These are phyloP conservation scores for Sander vitreus DNA, from an alignment of 2,113 vertebrate species.

Conservation along the genomic window DNA sequence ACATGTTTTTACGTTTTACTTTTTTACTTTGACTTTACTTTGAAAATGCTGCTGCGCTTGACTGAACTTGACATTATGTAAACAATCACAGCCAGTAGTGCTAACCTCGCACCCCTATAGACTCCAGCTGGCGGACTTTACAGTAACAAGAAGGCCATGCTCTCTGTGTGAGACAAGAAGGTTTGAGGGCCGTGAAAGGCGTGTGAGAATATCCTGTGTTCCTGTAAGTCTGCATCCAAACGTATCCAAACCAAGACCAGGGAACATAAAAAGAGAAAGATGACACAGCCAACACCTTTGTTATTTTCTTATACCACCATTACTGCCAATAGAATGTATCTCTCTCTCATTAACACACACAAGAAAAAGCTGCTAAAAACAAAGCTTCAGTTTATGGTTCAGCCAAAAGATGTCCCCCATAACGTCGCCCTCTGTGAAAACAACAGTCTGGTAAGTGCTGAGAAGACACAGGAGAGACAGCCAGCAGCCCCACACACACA, in stretches of 20 bases:
- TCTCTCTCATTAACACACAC: conserved; percentile 35
- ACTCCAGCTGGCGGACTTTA: conserved; percentile 54
- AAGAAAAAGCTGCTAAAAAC: conserved; percentile 54
- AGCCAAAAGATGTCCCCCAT: conserved; percentile 59
- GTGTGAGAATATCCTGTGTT: not conserved
- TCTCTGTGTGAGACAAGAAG: conserved; percentile 32
- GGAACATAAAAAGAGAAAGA: conserved; percentile 7
- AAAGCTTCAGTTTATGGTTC: conserved; percentile 55
- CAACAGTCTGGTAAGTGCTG: conserved; percentile 60
- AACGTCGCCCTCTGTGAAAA: conserved; percentile 56
- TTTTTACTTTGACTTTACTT: conserved; percentile 4
- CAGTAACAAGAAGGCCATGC: conserved; percentile 34
- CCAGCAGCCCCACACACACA: conserved; percentile 46
- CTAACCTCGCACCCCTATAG: conserved; percentile 60
- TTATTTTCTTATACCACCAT: conserved; percentile 24
- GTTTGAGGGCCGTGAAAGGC: conserved; percentile 16
- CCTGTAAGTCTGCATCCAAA: not conserved
- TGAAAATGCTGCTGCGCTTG: conserved; percentile 22
- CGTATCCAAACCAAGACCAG: conserved; percentile 9
- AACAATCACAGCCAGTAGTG: conserved; percentile 61
- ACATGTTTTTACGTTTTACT: conserved; percentile 1
- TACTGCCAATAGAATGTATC: not conserved
- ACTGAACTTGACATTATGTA: conserved; percentile 53
- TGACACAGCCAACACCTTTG: conserved; percentile 13
- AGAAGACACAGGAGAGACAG: conserved; percentile 52